Conservation (phyloP, 30 jellyfish, hydroid and myxozoan species). For the Hydractinia symbiolongicarpus region DNA sequence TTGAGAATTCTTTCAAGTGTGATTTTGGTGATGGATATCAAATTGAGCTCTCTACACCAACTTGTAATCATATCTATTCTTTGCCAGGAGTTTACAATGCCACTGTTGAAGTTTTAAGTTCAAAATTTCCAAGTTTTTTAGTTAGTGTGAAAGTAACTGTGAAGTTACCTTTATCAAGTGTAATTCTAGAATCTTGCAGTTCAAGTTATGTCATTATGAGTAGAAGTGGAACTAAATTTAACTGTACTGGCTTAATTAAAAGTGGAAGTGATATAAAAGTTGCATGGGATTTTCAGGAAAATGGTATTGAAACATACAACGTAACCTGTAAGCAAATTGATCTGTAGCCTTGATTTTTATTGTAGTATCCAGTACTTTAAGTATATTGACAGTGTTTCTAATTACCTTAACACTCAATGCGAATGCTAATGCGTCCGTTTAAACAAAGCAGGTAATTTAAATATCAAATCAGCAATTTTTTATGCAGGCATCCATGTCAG, state of each 20-base stretch:
- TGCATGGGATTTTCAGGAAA: constrained; percentile 15
- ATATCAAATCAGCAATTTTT: too few species aligned
- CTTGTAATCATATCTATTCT: constrained; percentile 11
- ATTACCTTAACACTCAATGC: too few species aligned
- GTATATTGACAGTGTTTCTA: too few species aligned
- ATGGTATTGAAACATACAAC: background rate
- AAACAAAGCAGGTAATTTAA: too few species aligned
- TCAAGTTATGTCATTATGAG: background rate
- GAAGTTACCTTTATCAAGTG: constrained; percentile 5
- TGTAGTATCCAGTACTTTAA: too few species aligned
- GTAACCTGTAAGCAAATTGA: constrained; percentile 11
- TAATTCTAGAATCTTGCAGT: constrained; percentile 19
- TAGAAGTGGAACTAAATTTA: constrained; percentile 6
- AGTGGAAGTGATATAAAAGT: constrained; percentile 10
- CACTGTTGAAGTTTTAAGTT: background rate
- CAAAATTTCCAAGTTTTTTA: constrained; percentile 3
- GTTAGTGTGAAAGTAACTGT: background rate
- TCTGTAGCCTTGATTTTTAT: background rate
- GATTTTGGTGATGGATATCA: constrained; percentile 23
- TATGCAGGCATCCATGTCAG: too few species aligned
- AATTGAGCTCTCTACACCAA: background rate
- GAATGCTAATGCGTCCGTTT: too few species aligned
- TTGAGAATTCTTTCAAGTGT: background rate
- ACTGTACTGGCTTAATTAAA: constrained; percentile 9
- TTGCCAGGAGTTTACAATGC: background rate